Percentiles rank a stretch among this genome's conserved stretches.
phyloP scores from a whole-genome alignment of 2,888 invertebrate species.

The Callimorpha dominula region DNA sequence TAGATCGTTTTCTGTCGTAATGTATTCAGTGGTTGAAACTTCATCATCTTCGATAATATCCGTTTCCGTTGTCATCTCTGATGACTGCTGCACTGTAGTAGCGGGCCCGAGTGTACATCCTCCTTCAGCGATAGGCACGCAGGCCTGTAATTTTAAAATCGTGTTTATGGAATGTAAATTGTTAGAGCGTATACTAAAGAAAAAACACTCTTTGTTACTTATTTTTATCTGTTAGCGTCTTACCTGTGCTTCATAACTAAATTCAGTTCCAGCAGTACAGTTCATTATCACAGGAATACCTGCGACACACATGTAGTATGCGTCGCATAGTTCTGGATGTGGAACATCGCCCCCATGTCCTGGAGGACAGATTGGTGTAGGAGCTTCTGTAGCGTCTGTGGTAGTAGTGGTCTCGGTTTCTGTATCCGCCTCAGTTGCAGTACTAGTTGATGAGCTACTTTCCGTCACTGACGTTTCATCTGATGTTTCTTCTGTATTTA shows the following conservation, averaged over 20 bases:
- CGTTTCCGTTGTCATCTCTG: neutral
- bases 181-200: too few relatives aligned
- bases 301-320: slow-evolving; percentile 30
- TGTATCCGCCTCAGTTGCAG: neutral
- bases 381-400: neutral
- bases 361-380: slow-evolving; percentile 16
- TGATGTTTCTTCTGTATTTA: slow-evolving; percentile 1
- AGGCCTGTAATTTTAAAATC: slow-evolving; percentile 9
- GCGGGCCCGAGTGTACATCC: slow-evolving; percentile 41
- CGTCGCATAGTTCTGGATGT: slow-evolving; percentile 32
- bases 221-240: neutral
- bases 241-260: neutral
- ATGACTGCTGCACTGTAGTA: slow-evolving; percentile 1
- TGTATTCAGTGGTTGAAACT: neutral
- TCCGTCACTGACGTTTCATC: neutral
- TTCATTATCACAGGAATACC: neutral
- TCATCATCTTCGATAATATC: neutral
- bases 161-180: too few relatives aligned
- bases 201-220: too few relatives aligned
- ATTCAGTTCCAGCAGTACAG: slow-evolving; percentile 30
- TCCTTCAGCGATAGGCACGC: slow-evolving; percentile 25
- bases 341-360: slow-evolving; percentile 23
- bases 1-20: too few relatives aligned
- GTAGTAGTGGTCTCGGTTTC: neutral
- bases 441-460: neutral